Percentiles rank a stretch among this genome's conserved stretches.
Conservation (phyloP, 2,113 vertebrate genomes). For the Lepus europaeus region DNA sequence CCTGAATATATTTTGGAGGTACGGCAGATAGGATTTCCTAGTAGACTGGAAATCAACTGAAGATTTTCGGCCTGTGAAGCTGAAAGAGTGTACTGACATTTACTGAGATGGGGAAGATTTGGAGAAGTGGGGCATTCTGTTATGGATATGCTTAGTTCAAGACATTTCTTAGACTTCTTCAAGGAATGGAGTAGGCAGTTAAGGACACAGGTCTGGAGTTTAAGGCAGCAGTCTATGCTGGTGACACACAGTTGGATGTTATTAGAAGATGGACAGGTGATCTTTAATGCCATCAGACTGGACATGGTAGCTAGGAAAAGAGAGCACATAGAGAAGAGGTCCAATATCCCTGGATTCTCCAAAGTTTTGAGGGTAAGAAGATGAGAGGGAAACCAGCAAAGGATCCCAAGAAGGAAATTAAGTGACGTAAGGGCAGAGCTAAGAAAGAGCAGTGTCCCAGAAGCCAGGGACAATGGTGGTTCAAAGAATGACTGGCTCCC, state of each 20-base stretch:
- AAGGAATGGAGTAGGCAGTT: not conserved
- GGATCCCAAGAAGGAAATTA: not conserved
- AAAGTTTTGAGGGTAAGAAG: not conserved
- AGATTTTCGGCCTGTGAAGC: not conserved
- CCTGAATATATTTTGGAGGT: not conserved
- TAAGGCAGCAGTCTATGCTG: not conserved
- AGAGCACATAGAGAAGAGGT: not conserved
- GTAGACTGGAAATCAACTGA: not conserved
- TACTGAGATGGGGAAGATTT: not conserved
- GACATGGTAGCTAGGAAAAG: not conserved
- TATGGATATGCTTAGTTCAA: not conserved
- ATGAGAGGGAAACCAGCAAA: not conserved
- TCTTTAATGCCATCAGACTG: not conserved
- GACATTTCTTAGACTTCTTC: not conserved
- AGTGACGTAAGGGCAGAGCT: conserved; percentile 53
- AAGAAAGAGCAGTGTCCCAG: conserved; percentile 71
- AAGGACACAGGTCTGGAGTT: not conserved
- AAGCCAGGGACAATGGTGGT: conserved; percentile 27
- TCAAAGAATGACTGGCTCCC: not conserved
- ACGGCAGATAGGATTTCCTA: not conserved
- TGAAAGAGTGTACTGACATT: not conserved
- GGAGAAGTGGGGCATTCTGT: not conserved
- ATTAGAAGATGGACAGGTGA: not conserved
- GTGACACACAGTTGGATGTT: not conserved
- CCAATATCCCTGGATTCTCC: not conserved